Evolutionary conservation across 2,113 vertebrate species (phyloP).

Genomic region (Microtus richardsoni): DNA sequence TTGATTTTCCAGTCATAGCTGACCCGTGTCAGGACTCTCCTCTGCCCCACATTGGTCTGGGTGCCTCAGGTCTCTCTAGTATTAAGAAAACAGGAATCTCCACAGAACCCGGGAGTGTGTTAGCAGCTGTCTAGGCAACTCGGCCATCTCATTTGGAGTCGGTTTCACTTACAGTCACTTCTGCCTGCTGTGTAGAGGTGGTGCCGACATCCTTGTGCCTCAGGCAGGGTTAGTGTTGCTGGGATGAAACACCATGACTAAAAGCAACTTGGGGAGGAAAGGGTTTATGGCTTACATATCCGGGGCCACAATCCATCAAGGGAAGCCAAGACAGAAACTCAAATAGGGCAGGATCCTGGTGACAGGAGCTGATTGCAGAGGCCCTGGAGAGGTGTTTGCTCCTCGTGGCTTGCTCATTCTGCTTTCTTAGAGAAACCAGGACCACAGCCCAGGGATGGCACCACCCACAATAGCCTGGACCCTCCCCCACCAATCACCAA

Average conservation of each 20-base stretch:
- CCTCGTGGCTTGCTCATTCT: neutral
- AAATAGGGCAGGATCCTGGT: neutral
- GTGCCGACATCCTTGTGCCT: too few species aligned
- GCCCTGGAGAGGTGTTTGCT: neutral
- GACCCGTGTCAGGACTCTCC: neutral
- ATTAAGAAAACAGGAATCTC: conserved; percentile 5
- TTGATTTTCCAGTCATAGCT: neutral
- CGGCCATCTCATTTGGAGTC: conserved; percentile 22
- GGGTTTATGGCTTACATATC: neutral
- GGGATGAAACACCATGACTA: neutral
- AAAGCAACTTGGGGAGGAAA: neutral
- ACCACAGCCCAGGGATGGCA: neutral
- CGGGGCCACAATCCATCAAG: neutral
- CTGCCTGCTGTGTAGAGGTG: neutral
- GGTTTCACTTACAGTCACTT: neutral
- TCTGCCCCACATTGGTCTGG: neutral
- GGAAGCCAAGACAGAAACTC: neutral
- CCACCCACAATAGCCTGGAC: neutral
- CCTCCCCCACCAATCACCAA: neutral
- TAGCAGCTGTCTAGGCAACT: neutral
- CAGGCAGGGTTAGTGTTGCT: neutral
- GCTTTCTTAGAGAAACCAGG: neutral
- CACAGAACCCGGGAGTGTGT: neutral
- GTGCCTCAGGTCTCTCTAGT: neutral
- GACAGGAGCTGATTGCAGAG: neutral